Evolutionary conservation across 2,113 vertebrate genomes (phyloP).

Genomic region (Dasypus novemcinctus): DNA sequence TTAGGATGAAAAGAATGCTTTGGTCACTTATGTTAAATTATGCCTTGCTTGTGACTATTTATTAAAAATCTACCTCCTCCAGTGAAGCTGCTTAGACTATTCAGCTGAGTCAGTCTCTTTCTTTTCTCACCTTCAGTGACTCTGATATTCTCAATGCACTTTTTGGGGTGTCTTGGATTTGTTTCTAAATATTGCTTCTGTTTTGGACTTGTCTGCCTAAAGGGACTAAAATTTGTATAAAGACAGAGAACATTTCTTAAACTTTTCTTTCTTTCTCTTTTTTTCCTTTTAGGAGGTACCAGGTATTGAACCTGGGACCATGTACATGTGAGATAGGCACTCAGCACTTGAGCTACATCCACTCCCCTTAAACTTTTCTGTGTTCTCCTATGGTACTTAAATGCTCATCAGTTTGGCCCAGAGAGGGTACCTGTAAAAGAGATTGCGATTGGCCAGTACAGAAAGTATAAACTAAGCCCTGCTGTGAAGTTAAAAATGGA

Average conservation of each 20-base stretch:
- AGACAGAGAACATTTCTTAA: background rate
- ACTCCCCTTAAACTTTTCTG: background rate
- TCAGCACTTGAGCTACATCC: no score
- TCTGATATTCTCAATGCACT: rapidly evolving
- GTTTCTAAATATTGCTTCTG: background rate
- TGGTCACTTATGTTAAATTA: background rate
- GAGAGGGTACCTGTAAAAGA: background rate
- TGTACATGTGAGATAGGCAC: no score
- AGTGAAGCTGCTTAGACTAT: background rate
- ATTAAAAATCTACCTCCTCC: background rate
- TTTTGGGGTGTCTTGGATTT: rapidly evolving
- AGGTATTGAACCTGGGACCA: no score
- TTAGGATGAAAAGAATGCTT: background rate
- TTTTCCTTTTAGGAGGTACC: no score
- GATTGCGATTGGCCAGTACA: background rate
- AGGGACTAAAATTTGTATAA: background rate
- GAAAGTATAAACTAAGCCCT: background rate
- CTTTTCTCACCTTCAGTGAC: background rate
- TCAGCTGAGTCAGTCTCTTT: rapidly evolving
- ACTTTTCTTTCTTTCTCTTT: background rate
- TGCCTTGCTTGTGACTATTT: background rate
- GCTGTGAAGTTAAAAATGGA: background rate
- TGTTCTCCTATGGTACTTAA: background rate
- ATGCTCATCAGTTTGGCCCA: background rate
- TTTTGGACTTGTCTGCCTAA: background rate